These are phyloP conservation scores for Reticulitermes speratus DNA, from an alignment of 1,140 invertebrate genomes.

Conservation along the genomic window DNA sequence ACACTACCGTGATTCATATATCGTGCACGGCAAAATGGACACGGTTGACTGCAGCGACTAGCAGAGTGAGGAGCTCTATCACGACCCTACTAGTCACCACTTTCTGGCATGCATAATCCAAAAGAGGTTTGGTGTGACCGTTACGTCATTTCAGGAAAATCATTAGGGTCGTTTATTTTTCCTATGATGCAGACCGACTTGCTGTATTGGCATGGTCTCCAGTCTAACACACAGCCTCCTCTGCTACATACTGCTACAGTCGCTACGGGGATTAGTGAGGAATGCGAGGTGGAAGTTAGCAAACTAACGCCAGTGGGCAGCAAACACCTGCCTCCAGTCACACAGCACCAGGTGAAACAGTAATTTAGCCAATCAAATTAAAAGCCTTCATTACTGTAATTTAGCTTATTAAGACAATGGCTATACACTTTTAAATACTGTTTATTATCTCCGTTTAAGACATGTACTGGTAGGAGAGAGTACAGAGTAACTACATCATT, in stretches of 20 bases:
- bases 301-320: neutral
- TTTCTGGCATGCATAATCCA: too few relatives aligned
- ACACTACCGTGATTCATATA: too few relatives aligned
- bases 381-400: conserved; percentile 13
- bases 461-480: neutral
- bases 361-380: conserved; percentile 18
- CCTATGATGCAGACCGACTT: neutral
- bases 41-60: too few relatives aligned
- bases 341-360: conserved; percentile 5
- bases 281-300: neutral
- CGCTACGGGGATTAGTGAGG: neutral
- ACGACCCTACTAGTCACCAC: too few relatives aligned
- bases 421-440: neutral
- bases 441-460: neutral
- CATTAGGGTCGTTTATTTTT: neutral
- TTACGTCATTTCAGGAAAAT: neutral
- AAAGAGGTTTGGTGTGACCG: neutral
- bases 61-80: too few relatives aligned
- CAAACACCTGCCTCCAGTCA: neutral
- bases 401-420: neutral
- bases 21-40: too few relatives aligned
- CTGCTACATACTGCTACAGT: neutral
- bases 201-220: neutral
- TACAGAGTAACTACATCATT: neutral
- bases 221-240: neutral